Evolutionary conservation across 2,113 vertebrate genomes (phyloP).

Genomic region (Capreolus pygargus): DNA sequence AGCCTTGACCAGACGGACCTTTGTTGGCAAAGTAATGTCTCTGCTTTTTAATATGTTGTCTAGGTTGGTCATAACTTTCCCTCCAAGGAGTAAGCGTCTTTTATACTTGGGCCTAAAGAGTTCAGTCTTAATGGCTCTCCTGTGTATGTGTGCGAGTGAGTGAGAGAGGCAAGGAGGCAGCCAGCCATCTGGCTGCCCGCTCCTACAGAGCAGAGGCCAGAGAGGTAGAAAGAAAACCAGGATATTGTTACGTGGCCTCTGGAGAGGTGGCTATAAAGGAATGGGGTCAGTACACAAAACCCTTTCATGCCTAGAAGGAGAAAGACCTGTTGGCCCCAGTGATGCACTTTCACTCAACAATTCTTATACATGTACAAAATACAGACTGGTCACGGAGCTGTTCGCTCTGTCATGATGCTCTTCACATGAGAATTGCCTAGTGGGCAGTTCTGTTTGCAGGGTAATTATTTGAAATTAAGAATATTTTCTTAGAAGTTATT

Average conservation of each 20-base stretch:
- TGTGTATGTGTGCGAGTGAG: neutral
- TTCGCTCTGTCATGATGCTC: neutral
- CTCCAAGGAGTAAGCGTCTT: too few species aligned
- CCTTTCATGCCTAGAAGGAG: neutral
- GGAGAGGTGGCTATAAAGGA: neutral
- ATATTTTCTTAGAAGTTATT: slow-evolving; percentile 40
- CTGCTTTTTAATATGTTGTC: too few species aligned
- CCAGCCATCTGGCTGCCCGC: neutral
- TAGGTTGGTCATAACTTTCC: too few species aligned
- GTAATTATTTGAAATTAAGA: slow-evolving; percentile 36
- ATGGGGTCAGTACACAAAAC: neutral
- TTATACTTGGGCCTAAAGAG: neutral
- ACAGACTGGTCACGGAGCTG: neutral
- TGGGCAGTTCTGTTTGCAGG: slow-evolving; percentile 2
- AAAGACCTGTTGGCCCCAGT: neutral
- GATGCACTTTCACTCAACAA: neutral
- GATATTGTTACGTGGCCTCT: neutral
- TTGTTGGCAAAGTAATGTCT: too few species aligned
- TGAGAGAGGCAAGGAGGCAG: neutral
- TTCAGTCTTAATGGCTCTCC: neutral
- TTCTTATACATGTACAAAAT: neutral
- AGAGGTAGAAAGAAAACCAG: neutral
- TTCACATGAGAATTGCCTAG: neutral
- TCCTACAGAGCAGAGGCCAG: neutral
- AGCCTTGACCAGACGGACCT: too few species aligned